Evolutionary conservation across 2,888 invertebrate species (phyloP), one percentile per base, ranked within the genome.

Genomic region (Podotricha telesiphe): DNA sequence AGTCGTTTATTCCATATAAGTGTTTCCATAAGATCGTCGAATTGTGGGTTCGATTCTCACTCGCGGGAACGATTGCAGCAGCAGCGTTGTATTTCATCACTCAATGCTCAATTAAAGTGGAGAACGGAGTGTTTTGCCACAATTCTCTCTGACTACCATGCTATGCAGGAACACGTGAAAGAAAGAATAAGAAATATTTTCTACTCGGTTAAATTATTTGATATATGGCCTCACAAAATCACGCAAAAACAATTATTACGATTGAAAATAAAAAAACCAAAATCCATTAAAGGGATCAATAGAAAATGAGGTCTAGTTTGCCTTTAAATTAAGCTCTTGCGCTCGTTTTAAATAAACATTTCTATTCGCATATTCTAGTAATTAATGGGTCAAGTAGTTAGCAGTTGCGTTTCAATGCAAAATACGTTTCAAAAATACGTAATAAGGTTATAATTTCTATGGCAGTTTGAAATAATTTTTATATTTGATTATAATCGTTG

Each of bases 371-470:
- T 64, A 72, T 69, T 69, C 62, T 22, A 61, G 65, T 72, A 69
- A 69, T 72, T 72, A 72, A 63, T 65, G 67, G 72, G 69, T 69
- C 69, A 72, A 69, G 65, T 40, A 40, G 53, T 40, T 53, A 13
- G 34, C 11, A 15, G 8, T 8, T 13, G 45, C 17, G 34, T 55
- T 45, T 67, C 28, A 40, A 37, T 28, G 11, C 40, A 69, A 66
- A 66, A 55, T 50, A 19, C 40, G 5, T 62, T 55, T 40, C 61
- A 69, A 5, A 17, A 11, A 19, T 1, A 11, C 17, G 59, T 17
- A 37, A 22, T 71, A 72, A 48, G 65, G 45, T 45, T 61, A 20
- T 50, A n/a, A 59, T 70, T 70, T 22, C 58, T 15, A 34, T 48
- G 11, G 53, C 58, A 7, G 11, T 37, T 13, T 40, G 4, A 51